Evolutionary conservation across 2,113 vertebrate species (phyloP), one percentile per base, ranked within the genome.

Genomic region (Glareola pratincola): DNA sequence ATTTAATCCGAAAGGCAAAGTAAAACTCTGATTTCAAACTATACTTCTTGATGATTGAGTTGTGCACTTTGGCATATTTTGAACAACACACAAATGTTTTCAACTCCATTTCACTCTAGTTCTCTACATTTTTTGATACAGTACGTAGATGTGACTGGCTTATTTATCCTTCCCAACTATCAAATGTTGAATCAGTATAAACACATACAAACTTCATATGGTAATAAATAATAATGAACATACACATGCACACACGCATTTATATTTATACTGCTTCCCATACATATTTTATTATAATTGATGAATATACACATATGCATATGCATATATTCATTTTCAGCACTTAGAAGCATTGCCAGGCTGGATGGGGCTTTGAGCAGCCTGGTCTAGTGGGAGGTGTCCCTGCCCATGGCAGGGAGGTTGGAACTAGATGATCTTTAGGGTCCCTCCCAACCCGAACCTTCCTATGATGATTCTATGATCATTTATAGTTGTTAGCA

Each of bases 221-320:
- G 84, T 9, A 66, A 66, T 50, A 82, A 59, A 72, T 19, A 53
- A 53, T 5, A 77, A 68, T 29, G 15, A 85, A 56, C 8, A 43
- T 0, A 2, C 16, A 63, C 5, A 41, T 23, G 36, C 14, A 41
- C 8, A 47, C 4, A 50, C 2, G 3, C 12, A 39, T 23, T 23
- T 73, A 41, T 32, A 39, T 66, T 78, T 71, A 71, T 47, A 53
- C 7, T 63, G 62, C 16, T 78, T 71, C 22, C 37, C n/a, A 64
- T 15, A 26, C 3, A 67, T 14, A n/a, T 72, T 67, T 59, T 45
- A 62, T 27, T 53, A 14, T 12, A 78, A 57, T 47, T 63, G 57
- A 81, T 45, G 0, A 45, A 71, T 67, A 69, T 20, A 84, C 6
- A 37, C 4, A 29, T 16, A 51, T 13, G n/a, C n/a, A 34, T n/a